Evolutionary conservation across 1,140 invertebrate genomes (phyloP), one percentile per base, ranked within the genome.

Genomic region (Lucilia sericata): DNA sequence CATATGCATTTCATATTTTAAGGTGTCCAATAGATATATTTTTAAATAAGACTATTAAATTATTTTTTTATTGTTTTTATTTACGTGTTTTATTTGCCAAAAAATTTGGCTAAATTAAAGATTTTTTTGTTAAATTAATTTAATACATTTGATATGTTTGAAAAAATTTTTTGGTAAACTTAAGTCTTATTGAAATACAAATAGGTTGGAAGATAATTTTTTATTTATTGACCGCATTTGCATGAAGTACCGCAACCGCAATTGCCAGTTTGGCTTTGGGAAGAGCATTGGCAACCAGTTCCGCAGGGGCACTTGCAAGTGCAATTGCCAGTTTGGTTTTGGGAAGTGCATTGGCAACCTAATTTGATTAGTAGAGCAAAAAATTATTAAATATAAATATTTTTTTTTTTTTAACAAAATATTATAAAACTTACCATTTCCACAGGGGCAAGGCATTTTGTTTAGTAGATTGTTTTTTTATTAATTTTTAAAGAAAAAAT

Each of bases 281-380:
- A 86, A 87, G 87, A 74, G 87, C 25, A 30, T 30, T 30, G 1
- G 25, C 25, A 30, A 30, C 25, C 25, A 30, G 25, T 30, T 30
- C 25, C 25, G 85, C 89, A 90, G 74, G 90, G 86, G 70, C 82
- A 55, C n/a, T 87, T 87, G 81, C 88, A 88, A 83, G 87, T 86
- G 86, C 88, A 89, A 85, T 86, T 84, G 74, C 83, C 83, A 13
- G 85, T 86, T 85, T 86, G 87, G 78, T 86, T 86, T 86, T 88
- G 87, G 36, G 86, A 86, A 42, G 42, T 42, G 42, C 89, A 90
- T 89, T 90, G 88, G 87, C 89, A 90, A 86, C 88, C 89, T 90
- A 17, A 2, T 36, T 42, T 42, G 42, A 25, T 17, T 14, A 12
- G 19, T 25, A 70, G 2, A 21, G 7, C 2, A 9, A 12, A 25